phyloP scores from a whole-genome alignment of 2,888 invertebrate genomes.

The Subacronicta megacephala region DNA sequence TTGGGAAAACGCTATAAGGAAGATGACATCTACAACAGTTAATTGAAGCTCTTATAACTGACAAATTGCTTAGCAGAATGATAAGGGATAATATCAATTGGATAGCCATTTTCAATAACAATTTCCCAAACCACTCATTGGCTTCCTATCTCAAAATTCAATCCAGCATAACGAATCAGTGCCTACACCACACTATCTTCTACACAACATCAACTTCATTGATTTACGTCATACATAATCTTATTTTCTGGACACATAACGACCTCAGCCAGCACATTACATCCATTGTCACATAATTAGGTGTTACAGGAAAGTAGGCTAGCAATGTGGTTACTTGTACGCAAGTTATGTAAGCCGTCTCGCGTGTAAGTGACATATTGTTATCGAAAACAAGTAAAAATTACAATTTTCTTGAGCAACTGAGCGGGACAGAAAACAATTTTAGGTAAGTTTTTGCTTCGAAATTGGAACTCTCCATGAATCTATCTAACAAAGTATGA shows the following conservation, averaged over 20 bases:
- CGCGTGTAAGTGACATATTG: constrained; percentile 69
- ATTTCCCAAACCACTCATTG: background rate
- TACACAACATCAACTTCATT: constrained; percentile 39
- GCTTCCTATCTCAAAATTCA: constrained; percentile 15
- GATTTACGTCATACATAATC: constrained; percentile 45
- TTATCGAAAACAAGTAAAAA: constrained; percentile 56
- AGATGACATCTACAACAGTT: too few relatives aligned
- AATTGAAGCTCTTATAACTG: too few relatives aligned
- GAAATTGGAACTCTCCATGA: too few relatives aligned
- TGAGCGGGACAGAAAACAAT: constrained; percentile 32
- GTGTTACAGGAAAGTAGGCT: constrained; percentile 68
- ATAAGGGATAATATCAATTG: too few relatives aligned
- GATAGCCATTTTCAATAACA: too few relatives aligned
- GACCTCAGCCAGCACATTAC: constrained; percentile 33
- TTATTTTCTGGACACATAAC: constrained; percentile 48
- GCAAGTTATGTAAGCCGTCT: constrained; percentile 65
- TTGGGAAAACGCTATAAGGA: too few relatives aligned
- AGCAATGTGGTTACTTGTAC: constrained; percentile 43
- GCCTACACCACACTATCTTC: constrained; percentile 19
- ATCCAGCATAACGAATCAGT: constrained; percentile 31
- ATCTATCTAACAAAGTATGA: too few relatives aligned
- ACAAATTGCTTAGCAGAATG: too few relatives aligned
- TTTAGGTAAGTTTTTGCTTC: too few relatives aligned
- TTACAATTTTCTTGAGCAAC: constrained; percentile 43
- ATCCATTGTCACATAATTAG: constrained; percentile 70